Evolutionary conservation across 2,113 vertebrate species (phyloP), one percentile per base, ranked within the genome.

Genomic region (Craseonycteris thonglongyai): DNA sequence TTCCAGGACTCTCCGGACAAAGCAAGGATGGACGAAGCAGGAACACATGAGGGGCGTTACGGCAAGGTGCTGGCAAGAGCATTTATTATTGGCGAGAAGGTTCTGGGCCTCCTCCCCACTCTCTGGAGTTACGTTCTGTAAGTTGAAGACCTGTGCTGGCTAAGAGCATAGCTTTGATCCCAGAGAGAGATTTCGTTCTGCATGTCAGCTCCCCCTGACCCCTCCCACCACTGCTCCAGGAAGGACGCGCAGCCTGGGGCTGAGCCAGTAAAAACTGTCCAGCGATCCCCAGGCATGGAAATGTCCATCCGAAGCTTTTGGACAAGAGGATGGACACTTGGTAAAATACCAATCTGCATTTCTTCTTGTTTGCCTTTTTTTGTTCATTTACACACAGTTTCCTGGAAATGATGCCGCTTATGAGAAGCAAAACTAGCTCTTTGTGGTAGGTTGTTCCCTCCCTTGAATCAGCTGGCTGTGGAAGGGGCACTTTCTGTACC

Each of bases 111-210:
- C 74, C 91, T 38, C 1, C 56, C 65, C 63, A 90, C 38, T 90
- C 88, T 80, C 69, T 88, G 35, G 74, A 71, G 85, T 80, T 94
- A 88, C 75, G 92, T 91, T 88, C 56, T 79, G 18, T 61, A 65
- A 72, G 33, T 88, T 80, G 49, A 49, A 45, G 65, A 21, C 49
- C 88, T 66, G 6, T 24, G 76, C 68, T 72, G 26, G 54, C 61
- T 75, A 94, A 91, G 61, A 66, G 38, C 4, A 5, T 22, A 76
- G 75, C 42, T 83, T 88, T 95, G 65, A 84, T 84, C 71, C 49
- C 59, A 71, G 80, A 76, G 80, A 93, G 61, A n/a, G 72, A n/a
- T 92, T 65, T 76, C 38, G 35, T 87, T 90, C 61, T n/a, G 21
- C 26, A 35, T 5, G n/a, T 38, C 40, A 40, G n/a, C 54, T 59